phyloP scores from a whole-genome alignment of 2,113 vertebrate species.

The Notarius lentiginosus region DNA sequence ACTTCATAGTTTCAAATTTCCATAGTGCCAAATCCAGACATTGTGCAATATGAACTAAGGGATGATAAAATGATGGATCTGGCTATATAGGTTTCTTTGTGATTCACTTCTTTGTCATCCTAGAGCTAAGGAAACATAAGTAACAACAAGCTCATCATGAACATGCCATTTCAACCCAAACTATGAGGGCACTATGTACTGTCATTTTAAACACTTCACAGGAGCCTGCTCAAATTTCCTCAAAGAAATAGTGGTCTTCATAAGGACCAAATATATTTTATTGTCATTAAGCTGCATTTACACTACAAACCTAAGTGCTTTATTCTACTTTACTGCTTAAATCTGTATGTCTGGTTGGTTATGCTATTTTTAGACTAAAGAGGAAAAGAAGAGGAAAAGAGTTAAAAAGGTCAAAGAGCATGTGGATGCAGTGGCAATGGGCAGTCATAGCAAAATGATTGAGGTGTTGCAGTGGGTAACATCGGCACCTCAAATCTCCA shows the following conservation, averaged over 20 bases:
- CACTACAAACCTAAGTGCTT: neutral
- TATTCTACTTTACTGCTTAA: neutral
- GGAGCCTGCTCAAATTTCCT: neutral
- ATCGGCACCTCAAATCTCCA: neutral
- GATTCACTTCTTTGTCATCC: neutral
- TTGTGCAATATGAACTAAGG: neutral
- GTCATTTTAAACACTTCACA: neutral
- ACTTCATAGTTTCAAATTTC: neutral
- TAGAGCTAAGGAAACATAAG: neutral
- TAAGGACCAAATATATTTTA: neutral
- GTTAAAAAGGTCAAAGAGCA: neutral
- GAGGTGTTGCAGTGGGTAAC: neutral
- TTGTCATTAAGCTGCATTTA: neutral
- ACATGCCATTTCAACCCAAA: neutral
- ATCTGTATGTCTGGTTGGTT: neutral
- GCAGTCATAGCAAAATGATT: neutral
- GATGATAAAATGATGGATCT: neutral
- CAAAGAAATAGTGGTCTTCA: neutral
- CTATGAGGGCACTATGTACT: too few species aligned
- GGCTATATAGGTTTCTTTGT: neutral
- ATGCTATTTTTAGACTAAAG: neutral
- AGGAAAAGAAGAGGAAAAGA: neutral
- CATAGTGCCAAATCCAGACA: neutral
- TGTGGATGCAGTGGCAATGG: neutral
- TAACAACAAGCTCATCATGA: neutral